These are phyloP conservation scores for Eutrigla gurnardus DNA, from an alignment of 2,797 vertebrate genomes.

Conservation along the genomic window DNA sequence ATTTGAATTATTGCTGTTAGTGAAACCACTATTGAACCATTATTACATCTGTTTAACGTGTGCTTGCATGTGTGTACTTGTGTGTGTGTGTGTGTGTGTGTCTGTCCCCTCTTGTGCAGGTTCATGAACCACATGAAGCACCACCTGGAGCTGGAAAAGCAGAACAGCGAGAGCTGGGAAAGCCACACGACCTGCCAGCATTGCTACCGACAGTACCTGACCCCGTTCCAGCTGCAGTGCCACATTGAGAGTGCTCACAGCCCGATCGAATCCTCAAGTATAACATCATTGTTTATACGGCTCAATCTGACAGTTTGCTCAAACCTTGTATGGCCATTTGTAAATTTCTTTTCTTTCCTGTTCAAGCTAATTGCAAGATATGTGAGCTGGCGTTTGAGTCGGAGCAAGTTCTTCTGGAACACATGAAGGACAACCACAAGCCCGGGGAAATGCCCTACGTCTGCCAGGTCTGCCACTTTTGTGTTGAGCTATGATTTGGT, in stretches of 20 bases:
- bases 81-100: constrained; percentile 9
- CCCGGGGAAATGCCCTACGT: constrained; percentile 99
- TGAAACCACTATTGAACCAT: background rate
- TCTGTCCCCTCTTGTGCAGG: constrained; percentile 76
- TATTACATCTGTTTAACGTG: background rate
- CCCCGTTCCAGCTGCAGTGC: constrained; percentile 98
- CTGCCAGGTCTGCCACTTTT: constrained; percentile 90
- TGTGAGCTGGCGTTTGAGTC: constrained; percentile 98
- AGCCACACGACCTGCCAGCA: constrained; percentile 99
- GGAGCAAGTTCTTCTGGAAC: constrained; percentile 96
- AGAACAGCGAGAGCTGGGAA: constrained; percentile 98
- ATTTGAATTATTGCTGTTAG: background rate
- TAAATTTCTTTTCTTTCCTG: constrained; percentile 19
- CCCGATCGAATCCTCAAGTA: constrained; percentile 94
- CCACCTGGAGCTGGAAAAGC: constrained; percentile 98
- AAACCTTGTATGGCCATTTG: background rate
- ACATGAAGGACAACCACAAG: constrained; percentile 99
- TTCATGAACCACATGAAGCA: constrained; percentile 99
- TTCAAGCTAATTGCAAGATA: constrained; percentile 96
- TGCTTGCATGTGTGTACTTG: background rate
- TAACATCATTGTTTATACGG: background rate
- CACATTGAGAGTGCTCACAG: constrained; percentile 99
- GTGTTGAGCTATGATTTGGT: background rate
- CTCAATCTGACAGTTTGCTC: background rate
- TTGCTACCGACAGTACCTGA: constrained; percentile 97